These are phyloP conservation scores for Drosophila recens DNA, from an alignment of 2,888 invertebrate species.

Conservation along the genomic window DNA sequence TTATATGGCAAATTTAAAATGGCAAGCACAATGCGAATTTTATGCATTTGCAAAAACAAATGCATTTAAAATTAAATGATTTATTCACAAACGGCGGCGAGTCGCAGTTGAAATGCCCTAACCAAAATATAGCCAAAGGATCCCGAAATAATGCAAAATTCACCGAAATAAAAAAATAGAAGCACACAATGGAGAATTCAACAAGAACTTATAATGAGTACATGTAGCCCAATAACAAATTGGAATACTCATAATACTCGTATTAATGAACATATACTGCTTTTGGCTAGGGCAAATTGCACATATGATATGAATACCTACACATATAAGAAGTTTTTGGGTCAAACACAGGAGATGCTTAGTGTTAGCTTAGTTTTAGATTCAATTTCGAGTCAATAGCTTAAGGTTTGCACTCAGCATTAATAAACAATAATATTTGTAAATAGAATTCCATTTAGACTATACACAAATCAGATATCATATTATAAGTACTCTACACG, in stretches of 20 bases:
- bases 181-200: too few relatives aligned
- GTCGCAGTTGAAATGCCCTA: slow-evolving; percentile 36
- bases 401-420: slow-evolving; percentile 44
- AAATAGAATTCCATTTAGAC: slow-evolving; percentile 33
- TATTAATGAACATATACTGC: background rate
- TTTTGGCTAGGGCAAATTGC: slow-evolving; percentile 36
- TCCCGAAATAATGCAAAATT: too few relatives aligned
- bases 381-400: slow-evolving; percentile 58
- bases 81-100: slow-evolving; percentile 35
- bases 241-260: background rate
- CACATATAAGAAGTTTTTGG: slow-evolving; percentile 36
- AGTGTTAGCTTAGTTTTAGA: slow-evolving; percentile 51
- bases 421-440: slow-evolving; percentile 26
- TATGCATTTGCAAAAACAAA: slow-evolving; percentile 48
- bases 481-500: slow-evolving; percentile 45
- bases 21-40: slow-evolving; percentile 47
- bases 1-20: slow-evolving; percentile 34
- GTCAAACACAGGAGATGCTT: slow-evolving; percentile 64
- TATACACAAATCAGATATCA: slow-evolving; percentile 32
- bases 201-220: background rate
- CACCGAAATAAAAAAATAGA: too few relatives aligned
- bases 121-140: slow-evolving; percentile 9
- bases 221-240: background rate
- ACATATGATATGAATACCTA: slow-evolving; percentile 24
- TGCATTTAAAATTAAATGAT: slow-evolving; percentile 53